Conservation (phyloP, 2,797 vertebrate genomes). For the Semotilus atromaculatus region DNA sequence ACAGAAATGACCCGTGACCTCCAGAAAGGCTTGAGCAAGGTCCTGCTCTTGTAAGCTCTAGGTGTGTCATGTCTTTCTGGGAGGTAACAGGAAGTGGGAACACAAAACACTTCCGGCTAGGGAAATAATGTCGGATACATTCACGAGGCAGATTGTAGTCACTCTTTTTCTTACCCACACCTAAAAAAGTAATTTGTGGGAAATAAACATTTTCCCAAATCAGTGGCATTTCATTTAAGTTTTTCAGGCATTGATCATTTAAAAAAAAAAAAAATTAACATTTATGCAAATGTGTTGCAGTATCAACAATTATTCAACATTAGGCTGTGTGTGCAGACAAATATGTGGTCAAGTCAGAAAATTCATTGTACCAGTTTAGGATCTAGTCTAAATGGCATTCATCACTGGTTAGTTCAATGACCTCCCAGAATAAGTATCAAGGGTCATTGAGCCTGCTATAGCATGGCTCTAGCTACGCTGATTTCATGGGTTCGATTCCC, state of each 20-base stretch:
- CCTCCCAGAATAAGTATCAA: too few species aligned
- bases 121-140: slow-evolving; percentile 72
- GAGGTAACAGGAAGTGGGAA: slow-evolving; percentile 63
- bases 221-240: not conserved
- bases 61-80: slow-evolving; percentile 43
- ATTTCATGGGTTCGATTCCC: too few species aligned
- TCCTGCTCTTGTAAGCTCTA: slow-evolving; percentile 60
- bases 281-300: not conserved
- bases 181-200: slow-evolving; percentile 38
- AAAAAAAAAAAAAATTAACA: not conserved
- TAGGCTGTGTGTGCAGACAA: too few species aligned
- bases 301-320: not conserved
- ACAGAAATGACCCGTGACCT: slow-evolving; percentile 55
- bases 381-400: not conserved
- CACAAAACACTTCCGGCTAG: slow-evolving; percentile 72
- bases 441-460: too few species aligned
- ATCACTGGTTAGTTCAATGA: too few species aligned
- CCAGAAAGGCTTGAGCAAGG: slow-evolving; percentile 50
- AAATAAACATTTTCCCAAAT: not conserved
- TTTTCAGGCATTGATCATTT: not conserved
- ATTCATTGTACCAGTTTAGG: too few species aligned
- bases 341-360: too few species aligned
- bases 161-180: slow-evolving; percentile 24
- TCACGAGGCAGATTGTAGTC: slow-evolving; percentile 67
- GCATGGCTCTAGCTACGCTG: too few species aligned